Conservation (phyloP, 2,797 vertebrate genomes). For the Danionella dracula region DNA sequence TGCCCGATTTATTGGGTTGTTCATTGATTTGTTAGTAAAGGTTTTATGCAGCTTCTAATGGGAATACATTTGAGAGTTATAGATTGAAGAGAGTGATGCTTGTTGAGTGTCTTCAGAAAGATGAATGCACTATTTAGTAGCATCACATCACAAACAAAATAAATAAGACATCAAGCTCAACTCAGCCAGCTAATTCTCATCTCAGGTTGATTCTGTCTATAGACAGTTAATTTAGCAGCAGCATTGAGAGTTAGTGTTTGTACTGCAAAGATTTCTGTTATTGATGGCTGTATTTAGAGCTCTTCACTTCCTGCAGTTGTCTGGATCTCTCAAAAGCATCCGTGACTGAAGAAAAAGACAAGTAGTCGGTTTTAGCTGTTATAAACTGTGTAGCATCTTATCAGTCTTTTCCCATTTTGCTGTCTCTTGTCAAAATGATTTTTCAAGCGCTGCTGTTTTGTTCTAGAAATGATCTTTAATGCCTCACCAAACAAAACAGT, state of each 20-base stretch:
- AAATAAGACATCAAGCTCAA: no score
- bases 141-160: no score
- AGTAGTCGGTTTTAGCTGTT: constrained; percentile 26
- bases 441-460: constrained; percentile 2
- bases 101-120: neutral
- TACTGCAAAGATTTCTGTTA: constrained; percentile 22
- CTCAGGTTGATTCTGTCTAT: neutral
- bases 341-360: neutral
- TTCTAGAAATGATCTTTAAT: constrained; percentile 6
- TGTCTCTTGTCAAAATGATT: constrained; percentile 8
- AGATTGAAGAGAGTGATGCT: neutral
- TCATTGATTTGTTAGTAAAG: neutral
- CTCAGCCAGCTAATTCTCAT: neutral
- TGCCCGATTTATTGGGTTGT: neutral
- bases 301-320: constrained; percentile 34
- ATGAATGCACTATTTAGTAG: neutral
- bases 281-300: constrained; percentile 37
- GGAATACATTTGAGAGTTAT: no score
- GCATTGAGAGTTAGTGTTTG: constrained; percentile 5
- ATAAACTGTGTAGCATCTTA: constrained; percentile 15
- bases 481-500: neutral
- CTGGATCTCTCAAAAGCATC: constrained; percentile 7
- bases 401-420: constrained; percentile 11
- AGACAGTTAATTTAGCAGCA: neutral
- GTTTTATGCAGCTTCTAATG: no score